Evolutionary conservation across 2,113 vertebrate genomes (phyloP).

Genomic region (Engystomops pustulosus): DNA sequence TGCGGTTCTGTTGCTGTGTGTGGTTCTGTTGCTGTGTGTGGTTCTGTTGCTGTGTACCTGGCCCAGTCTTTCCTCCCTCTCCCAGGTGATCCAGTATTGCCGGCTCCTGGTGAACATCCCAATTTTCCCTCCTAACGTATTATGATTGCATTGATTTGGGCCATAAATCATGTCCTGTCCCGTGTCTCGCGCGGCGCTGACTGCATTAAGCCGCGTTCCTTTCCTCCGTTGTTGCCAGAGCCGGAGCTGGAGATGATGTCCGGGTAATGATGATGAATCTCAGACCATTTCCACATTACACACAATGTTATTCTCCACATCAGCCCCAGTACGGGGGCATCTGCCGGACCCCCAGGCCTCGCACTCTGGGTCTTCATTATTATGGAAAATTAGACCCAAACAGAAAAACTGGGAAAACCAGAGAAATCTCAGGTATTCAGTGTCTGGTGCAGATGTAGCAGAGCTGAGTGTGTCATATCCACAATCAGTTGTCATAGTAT

Average conservation of each 20-base stretch:
- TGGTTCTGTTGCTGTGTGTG: no score
- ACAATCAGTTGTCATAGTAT: no score
- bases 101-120: constrained; percentile 67
- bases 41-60: no score
- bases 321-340: constrained; percentile 65
- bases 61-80: background rate
- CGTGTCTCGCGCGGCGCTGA: constrained; percentile 74
- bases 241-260: constrained; percentile 79
- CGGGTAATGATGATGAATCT: constrained; percentile 87
- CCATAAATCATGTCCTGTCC: constrained; percentile 82
- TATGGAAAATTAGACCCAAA: constrained; percentile 68
- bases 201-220: constrained; percentile 79
- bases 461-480: no score
- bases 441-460: no score
- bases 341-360: constrained; percentile 61
- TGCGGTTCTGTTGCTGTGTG: no score
- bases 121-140: constrained; percentile 78
- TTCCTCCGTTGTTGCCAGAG: constrained; percentile 79
- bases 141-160: constrained; percentile 80
- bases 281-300: constrained; percentile 75
- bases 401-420: constrained; percentile 59
- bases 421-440: no score
- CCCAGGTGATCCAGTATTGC: constrained; percentile 59
- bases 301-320: constrained; percentile 65
- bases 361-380: constrained; percentile 62